These are phyloP conservation scores for Malaclemys terrapin DNA, from an alignment of 2,113 vertebrate genomes.

Conservation along the genomic window DNA sequence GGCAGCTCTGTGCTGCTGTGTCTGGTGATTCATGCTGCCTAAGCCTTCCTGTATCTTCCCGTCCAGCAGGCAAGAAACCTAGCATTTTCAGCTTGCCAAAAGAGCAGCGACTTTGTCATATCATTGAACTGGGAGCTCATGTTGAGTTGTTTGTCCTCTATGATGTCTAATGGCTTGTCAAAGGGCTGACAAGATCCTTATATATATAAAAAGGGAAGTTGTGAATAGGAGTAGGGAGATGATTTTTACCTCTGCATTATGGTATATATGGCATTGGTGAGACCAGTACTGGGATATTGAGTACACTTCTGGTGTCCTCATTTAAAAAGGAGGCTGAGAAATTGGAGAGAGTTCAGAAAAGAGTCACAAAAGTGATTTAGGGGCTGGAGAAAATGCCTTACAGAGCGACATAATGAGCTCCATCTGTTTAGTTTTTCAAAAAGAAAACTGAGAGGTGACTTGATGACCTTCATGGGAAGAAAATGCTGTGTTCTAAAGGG, in stretches of 20 bases:
- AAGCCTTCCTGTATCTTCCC: neutral
- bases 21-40: neutral
- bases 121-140: no score
- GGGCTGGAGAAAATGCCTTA: neutral
- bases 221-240: neutral
- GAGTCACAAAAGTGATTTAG: neutral
- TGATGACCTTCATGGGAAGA: neutral
- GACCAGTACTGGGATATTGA: neutral
- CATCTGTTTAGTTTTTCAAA: neutral
- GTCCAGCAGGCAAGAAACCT: neutral
- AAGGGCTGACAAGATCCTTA: neutral
- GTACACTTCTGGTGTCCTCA: neutral
- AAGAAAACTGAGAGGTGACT: neutral
- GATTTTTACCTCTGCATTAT: neutral
- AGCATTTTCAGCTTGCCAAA: neutral
- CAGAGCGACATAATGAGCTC: neutral
- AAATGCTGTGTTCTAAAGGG: neutral
- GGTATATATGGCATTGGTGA: neutral
- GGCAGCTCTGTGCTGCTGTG: neutral
- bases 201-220: neutral
- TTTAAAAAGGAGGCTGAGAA: neutral
- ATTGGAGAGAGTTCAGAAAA: neutral
- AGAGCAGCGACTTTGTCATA: neutral
- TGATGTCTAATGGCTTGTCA: no score
- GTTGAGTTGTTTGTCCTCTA: no score